Evolutionary conservation across 2,888 invertebrate species (phyloP).

Genomic region (Rotaria macrura): DNA sequence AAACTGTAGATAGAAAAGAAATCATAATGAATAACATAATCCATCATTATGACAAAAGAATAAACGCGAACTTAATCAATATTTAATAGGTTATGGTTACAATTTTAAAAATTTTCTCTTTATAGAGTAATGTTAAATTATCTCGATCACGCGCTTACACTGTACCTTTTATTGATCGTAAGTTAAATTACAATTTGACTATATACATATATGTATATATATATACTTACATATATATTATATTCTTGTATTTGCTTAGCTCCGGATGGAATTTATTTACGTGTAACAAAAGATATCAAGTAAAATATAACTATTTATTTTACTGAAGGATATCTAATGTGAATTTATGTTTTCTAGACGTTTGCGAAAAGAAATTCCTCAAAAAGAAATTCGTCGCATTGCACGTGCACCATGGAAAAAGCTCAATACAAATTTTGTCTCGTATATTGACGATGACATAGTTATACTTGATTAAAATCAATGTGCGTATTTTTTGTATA

Average conservation of each 20-base stretch:
- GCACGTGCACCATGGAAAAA: constrained; percentile 22
- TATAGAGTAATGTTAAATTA: not conserved
- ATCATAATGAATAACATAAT: no score
- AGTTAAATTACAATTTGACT: not conserved
- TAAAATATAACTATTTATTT: not conserved
- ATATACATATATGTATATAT: no score
- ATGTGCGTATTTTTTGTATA: not conserved
- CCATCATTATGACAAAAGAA: no score
- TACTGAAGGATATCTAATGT: not conserved
- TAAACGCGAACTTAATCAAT: no score
- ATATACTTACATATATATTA: no score
- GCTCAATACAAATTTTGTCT: constrained; percentile 9
- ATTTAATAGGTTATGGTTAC: no score
- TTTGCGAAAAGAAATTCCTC: constrained; percentile 7
- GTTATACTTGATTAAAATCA: constrained; percentile 18
- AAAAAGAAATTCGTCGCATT: constrained; percentile 5
- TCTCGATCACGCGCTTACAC: constrained; percentile 14
- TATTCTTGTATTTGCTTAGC: not conserved
- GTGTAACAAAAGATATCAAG: constrained; percentile 9
- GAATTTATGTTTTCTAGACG: not conserved
- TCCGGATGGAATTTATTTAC: constrained; percentile 11
- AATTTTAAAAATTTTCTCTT: no score
- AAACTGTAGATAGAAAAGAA: no score
- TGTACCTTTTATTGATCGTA: constrained; percentile 13
- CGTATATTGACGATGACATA: constrained; percentile 10